Percentiles rank a stretch among this genome's conserved stretches.
Evolutionary conservation across 2,888 invertebrate species (phyloP).

Genomic region (Aplocera efformata): DNA sequence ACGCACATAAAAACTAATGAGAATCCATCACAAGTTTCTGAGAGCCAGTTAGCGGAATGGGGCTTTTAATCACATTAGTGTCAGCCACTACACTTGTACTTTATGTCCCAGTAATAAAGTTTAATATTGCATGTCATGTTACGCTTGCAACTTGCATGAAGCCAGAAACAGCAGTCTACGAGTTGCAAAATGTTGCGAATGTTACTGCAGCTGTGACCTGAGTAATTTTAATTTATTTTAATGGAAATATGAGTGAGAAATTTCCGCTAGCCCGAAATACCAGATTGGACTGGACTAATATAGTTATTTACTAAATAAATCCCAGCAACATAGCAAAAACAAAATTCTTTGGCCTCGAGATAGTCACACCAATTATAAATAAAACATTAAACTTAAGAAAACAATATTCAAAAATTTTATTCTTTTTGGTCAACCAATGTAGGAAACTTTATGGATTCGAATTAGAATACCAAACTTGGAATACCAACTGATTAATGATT

Average conservation of each 20-base stretch:
- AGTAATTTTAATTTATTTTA: conserved; percentile 10
- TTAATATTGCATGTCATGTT: conserved; percentile 7
- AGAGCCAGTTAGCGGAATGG: conserved; percentile 14
- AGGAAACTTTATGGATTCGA: background rate
- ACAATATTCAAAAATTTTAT: no score
- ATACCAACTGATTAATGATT: conserved; percentile 3
- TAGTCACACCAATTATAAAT: no score
- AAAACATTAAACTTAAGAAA: no score
- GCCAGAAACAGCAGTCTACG: conserved; percentile 7
- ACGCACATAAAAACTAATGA: conserved; percentile 9
- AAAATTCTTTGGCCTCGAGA: no score
- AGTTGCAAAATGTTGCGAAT: conserved; percentile 13
- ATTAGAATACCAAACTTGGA: background rate
- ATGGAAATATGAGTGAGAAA: background rate
- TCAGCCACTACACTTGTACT: conserved; percentile 4
- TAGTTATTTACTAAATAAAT: background rate
- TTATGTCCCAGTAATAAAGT: conserved; percentile 7
- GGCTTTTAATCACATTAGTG: conserved; percentile 15
- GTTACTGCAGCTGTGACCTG: conserved; percentile 9
- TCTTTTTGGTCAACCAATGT: no score
- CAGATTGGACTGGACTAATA: no score
- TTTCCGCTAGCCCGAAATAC: no score
- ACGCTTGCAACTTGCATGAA: conserved; percentile 3
- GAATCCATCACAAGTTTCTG: conserved; percentile 11
- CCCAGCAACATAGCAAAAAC: background rate